Evolutionary conservation across 2,888 invertebrate genomes (phyloP), one percentile per base, ranked within the genome.

Genomic region (Mellilla xanthometata): DNA sequence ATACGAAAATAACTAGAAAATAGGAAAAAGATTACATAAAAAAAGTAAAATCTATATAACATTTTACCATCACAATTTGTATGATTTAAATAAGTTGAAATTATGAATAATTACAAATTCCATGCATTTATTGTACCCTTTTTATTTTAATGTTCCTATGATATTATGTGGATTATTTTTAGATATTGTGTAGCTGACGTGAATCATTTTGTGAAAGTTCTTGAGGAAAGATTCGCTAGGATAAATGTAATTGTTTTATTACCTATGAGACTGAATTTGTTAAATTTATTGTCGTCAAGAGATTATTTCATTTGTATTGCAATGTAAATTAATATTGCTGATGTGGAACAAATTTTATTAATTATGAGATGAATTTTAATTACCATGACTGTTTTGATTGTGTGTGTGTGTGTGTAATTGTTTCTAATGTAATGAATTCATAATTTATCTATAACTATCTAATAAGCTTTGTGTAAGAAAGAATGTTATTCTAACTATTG

Each of bases 191-290:
- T 49, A 60, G 56, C 45, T 58, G 54, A 56, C 53, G 53, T 59
- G 55, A 54, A 24, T 34, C 23, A 12, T 35, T 61, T 62, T 62
- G 54, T 58, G 56, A 72, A 62, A 63, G 80, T 78, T 80, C 50
- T 85, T 81, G 78, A 83, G 79, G 76, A 77, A 77, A 78, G 82
- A 77, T 71, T 69, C 61, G 67, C 66, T 68, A 65, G 63, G 63
- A 72, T 73, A 72, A 34, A 38, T 71, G 68, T 58, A 56, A 68
- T 77, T 75, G 65, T 75, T 81, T 84, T 77, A 74, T 76, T 72
- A 81, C 78, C 74, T 78, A 88, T 87, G 85, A 89, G 88, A 89
- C 88, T 89, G 88, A 89, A 86, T 87, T 87, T 83, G 81, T 86
- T 84, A 81, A 80, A 74, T 49, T 56, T 49, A 71, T 78, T 76